Evolutionary conservation across 2,888 invertebrate species (phyloP), one percentile per base, ranked within the genome.

Genomic region (Acleris sparsana): DNA sequence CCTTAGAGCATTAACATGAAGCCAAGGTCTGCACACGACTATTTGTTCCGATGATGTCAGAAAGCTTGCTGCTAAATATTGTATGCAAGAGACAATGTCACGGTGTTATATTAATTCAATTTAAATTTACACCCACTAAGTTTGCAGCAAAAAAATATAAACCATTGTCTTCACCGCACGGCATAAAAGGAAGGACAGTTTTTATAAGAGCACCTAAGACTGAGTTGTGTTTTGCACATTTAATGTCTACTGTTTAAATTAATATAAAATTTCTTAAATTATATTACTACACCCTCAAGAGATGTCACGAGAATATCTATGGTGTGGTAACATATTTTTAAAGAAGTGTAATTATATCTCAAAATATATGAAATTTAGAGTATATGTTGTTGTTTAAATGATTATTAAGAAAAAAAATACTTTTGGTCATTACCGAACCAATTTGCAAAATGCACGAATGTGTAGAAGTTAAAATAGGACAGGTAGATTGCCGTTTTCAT

Each of bases 81-180:
- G 71, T 72, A 76, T 80, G 76, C 63, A 69, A 75, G 59, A 74
- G 70, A 72, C 75, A 76, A 72, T 79, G 76, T 72, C 74, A 72
- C 71, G 71, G 9, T 53, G 63, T 72, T n/a, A 64, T 68, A 49
- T 29, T 68, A 60, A 69, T 67, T 73, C 69, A 63, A 68, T 69
- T 70, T 60, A 73, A 61, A 63, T 56, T 16, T 53, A 52, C 62
- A 58, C 62, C 69, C 72, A 68, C 73, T 59, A 25, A 22, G 53
- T 71, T 69, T 18, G 53, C 20, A 18, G 46, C 29, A 65, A 53
- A 66, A 61, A 66, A 66, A 18, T 53, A 49, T 61, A n/a, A 46
- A 62, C 51, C 60, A 65, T 61, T 65, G 65, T 61, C 33, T 65
- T 43, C 13, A n/a, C n/a, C 16, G n/a, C 33, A 18, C 22, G 11